Conservation (phyloP, 2,888 invertebrate species). For the Clepsis dumicolana region DNA sequence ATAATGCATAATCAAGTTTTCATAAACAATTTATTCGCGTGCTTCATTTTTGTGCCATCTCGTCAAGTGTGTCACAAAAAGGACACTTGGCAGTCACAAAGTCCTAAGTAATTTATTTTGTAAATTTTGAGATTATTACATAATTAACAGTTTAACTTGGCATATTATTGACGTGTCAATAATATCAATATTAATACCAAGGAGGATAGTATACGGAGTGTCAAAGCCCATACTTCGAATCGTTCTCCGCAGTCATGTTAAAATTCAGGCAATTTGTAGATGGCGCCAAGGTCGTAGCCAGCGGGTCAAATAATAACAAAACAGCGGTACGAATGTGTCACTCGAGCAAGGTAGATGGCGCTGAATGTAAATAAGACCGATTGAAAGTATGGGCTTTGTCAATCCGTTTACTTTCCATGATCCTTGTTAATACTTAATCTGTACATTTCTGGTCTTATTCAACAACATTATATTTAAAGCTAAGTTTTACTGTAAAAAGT, state of each 20-base stretch:
- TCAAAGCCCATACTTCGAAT: too few species aligned
- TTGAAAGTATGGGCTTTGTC: too few species aligned
- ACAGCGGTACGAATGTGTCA: too few species aligned
- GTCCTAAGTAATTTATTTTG: slow-evolving; percentile 9
- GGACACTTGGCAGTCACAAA: neutral
- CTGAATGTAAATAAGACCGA: too few species aligned
- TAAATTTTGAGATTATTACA: slow-evolving; percentile 16
- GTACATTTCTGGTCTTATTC: slow-evolving; percentile 16
- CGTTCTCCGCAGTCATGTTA: too few species aligned
- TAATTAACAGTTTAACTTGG: neutral
- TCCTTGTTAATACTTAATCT: slow-evolving; percentile 10
- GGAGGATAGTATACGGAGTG: too few species aligned
- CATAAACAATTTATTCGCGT: neutral
- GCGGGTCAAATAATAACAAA: too few species aligned
- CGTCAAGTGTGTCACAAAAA: neutral
- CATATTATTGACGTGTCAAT: neutral
- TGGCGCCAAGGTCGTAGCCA: too few species aligned
- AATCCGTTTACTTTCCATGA: too few species aligned
- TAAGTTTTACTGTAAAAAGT: slow-evolving; percentile 1
- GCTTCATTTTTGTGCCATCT: slow-evolving; percentile 1
- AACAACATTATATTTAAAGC: neutral
- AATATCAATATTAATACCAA: too few species aligned
- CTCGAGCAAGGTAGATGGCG: too few species aligned
- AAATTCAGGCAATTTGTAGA: too few species aligned
- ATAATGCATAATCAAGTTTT: neutral